These are phyloP conservation scores for Thamnophis elegans DNA, from an alignment of 2,797 vertebrate species.

Conservation along the genomic window DNA sequence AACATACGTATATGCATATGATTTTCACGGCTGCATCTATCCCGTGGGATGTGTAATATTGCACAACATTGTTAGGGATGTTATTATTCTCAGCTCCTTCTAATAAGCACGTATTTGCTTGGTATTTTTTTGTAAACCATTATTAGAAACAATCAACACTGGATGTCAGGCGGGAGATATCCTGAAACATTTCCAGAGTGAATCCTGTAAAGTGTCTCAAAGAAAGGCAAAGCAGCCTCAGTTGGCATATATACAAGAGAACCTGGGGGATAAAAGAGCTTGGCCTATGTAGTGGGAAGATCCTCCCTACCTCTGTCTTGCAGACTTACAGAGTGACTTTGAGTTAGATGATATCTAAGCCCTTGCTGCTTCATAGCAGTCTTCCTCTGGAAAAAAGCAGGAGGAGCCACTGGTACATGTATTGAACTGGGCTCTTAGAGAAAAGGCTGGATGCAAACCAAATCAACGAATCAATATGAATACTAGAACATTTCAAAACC, in stretches of 20 bases:
- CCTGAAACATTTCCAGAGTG: not conserved
- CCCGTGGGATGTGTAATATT: not conserved
- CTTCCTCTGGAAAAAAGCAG: not conserved
- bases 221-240: not conserved
- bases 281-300: not conserved
- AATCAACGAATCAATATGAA: not conserved
- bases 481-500: not conserved
- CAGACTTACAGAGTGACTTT: not conserved
- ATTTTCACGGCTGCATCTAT: not conserved
- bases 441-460: not conserved
- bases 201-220: not conserved
- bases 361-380: not conserved
- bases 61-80: not conserved
- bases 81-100: not conserved
- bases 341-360: not conserved
- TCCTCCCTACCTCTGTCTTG: not conserved
- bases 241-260: not conserved
- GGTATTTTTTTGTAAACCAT: not conserved
- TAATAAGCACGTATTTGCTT: not conserved
- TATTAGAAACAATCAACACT: not conserved
- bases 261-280: not conserved
- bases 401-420: not conserved
- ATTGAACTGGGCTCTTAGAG: not conserved
- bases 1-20: not conserved
- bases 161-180: not conserved